These are phyloP conservation scores for Lethenteron reissneri DNA, from an alignment of 2,113 vertebrate species.

Conservation along the genomic window DNA sequence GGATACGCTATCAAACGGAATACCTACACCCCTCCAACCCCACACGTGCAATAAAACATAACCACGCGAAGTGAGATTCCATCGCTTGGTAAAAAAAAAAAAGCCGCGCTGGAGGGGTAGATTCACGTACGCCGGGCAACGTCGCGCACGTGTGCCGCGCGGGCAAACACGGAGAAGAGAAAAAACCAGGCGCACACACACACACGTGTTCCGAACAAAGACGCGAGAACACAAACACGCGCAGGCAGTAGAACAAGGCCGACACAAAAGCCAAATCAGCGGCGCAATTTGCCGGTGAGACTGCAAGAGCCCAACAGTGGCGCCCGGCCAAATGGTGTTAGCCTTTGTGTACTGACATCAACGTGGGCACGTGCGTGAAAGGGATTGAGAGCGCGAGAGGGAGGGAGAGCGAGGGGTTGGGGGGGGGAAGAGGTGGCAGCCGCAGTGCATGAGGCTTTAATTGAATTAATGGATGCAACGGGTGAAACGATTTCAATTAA, in stretches of 20 bases:
- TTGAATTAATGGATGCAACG: neutral
- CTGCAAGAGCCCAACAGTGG: neutral
- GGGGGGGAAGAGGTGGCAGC: neutral
- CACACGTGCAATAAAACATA: too few relatives aligned
- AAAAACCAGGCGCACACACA: too few relatives aligned
- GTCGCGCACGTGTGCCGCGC: too few relatives aligned
- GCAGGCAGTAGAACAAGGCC: neutral
- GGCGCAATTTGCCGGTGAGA: neutral
- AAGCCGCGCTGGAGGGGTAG: too few relatives aligned
- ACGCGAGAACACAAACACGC: neutral
- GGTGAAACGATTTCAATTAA: slow-evolving; percentile 6
- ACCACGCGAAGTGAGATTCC: too few relatives aligned
- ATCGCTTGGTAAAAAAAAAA: too few relatives aligned
- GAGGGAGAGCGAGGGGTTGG: neutral
- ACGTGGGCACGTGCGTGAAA: neutral
- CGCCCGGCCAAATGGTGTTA: neutral
- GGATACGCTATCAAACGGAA: too few relatives aligned
- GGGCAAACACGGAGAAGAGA: too few relatives aligned
- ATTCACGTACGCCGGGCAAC: too few relatives aligned
- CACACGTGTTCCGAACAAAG: neutral
- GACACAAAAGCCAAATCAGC: slow-evolving; percentile 1
- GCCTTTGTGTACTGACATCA: neutral
- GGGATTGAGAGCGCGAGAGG: neutral
- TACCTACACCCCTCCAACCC: too few relatives aligned
- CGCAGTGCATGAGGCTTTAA: neutral